These are phyloP conservation scores for Cardinalis cardinalis DNA, from an alignment of 2,113 vertebrate genomes.

Conservation along the genomic window DNA sequence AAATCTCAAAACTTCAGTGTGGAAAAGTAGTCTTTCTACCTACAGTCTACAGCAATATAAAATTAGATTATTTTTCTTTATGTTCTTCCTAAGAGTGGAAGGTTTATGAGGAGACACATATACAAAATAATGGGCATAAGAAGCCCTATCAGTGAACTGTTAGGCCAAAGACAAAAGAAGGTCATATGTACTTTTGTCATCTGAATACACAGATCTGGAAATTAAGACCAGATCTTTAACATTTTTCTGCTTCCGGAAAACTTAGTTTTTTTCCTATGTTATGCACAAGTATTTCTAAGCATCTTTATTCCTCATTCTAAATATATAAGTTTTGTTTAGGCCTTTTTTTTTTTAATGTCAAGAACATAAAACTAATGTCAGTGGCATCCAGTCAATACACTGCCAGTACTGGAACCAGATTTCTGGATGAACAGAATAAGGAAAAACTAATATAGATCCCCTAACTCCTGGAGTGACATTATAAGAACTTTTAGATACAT, in stretches of 20 bases:
- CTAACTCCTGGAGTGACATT: neutral
- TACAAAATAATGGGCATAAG: neutral
- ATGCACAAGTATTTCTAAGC: neutral
- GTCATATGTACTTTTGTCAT: neutral
- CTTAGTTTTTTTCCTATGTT: neutral
- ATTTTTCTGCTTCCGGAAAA: neutral
- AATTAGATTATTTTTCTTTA: neutral
- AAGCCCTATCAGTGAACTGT: neutral
- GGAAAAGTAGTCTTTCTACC: neutral
- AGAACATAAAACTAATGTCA: neutral
- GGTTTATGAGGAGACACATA: neutral
- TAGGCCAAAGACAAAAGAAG: neutral
- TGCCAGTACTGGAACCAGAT: neutral
- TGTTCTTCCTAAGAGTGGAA: neutral
- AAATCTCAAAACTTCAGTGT: neutral
- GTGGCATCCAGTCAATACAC: neutral
- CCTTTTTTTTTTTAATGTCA: neutral
- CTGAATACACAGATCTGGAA: neutral
- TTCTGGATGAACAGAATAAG: neutral
- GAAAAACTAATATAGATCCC: neutral
- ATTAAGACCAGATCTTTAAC: neutral
- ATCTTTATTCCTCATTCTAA: neutral
- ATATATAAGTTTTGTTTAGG: neutral
- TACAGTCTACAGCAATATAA: neutral
- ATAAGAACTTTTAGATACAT: neutral